A percentile compares a stretch with the other conserved stretches of the same genome.
These are phyloP conservation scores for Dipodomys stephensi DNA, from an alignment of 2,113 vertebrate species.

Conservation along the genomic window DNA sequence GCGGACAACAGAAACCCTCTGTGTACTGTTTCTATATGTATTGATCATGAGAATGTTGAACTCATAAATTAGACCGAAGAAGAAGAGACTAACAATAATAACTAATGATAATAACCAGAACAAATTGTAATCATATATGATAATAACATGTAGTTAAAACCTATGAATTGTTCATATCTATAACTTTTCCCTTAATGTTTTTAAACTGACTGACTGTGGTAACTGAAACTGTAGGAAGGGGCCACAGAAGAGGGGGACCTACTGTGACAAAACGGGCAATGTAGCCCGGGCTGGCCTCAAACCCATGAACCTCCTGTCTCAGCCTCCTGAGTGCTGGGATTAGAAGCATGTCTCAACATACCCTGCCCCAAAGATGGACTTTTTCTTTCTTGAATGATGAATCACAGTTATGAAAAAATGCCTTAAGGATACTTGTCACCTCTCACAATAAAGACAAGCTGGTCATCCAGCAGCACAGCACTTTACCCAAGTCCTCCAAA, in stretches of 20 bases:
- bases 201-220: background rate
- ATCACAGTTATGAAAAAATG: no score
- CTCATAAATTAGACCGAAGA: background rate
- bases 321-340: background rate
- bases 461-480: accelerated
- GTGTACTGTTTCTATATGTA: no score
- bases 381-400: background rate
- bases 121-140: background rate
- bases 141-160: background rate
- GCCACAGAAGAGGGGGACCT: no score
- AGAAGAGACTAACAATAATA: background rate
- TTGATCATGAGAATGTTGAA: no score
- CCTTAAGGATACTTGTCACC: no score
- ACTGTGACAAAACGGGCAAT: background rate
- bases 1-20: no score
- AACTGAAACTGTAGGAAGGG: background rate
- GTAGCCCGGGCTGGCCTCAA: background rate
- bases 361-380: no score
- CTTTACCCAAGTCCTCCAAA: background rate
- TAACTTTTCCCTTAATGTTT: background rate
- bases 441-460: background rate
- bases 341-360: background rate
- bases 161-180: background rate
- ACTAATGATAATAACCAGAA: background rate
- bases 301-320: background rate